phyloP scores from a whole-genome alignment of 2,888 invertebrate species.

The Epinotia brunnichana region DNA sequence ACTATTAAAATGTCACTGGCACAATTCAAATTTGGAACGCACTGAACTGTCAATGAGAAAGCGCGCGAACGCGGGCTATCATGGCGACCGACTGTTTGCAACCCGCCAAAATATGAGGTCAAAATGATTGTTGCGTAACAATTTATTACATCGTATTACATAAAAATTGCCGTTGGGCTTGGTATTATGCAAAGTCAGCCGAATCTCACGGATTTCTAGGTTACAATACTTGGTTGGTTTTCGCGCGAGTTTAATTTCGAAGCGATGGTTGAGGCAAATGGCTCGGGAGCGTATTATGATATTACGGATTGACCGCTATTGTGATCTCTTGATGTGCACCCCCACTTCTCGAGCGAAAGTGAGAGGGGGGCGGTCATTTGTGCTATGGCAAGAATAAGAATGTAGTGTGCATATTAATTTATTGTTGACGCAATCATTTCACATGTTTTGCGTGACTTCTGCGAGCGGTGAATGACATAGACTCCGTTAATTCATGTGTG shows the following conservation, averaged over 20 bases:
- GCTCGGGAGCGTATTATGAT: conserved; percentile 39
- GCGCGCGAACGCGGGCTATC: conserved; percentile 64
- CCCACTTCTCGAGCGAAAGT: conserved; percentile 39
- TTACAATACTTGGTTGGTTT: conserved; percentile 57
- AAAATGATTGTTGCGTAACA: conserved; percentile 73
- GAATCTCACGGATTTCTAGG: conserved; percentile 64
- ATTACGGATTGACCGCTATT: conserved; percentile 19
- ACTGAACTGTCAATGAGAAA: conserved; percentile 61
- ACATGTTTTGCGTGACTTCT: conserved; percentile 29
- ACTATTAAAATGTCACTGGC: conserved; percentile 55
- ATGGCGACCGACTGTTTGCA: conserved; percentile 69
- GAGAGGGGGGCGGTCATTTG: conserved; percentile 35
- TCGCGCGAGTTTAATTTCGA: conserved; percentile 50
- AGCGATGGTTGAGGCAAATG: conserved; percentile 50
- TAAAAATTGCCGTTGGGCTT: conserved; percentile 76
- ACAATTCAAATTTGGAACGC: conserved; percentile 48
- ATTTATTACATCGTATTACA: conserved; percentile 77
- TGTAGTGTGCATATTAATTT: conserved; percentile 33
- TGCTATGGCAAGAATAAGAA: conserved; percentile 24
- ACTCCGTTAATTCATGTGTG: not conserved
- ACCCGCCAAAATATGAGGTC: conserved; percentile 78
- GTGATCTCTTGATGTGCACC: conserved; percentile 37
- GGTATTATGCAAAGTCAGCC: conserved; percentile 65
- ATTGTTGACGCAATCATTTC: conserved; percentile 26
- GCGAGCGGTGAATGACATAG: conserved; percentile 29